Evolutionary conservation across 2,113 vertebrate species (phyloP).

Genomic region (Haemorhous mexicanus): DNA sequence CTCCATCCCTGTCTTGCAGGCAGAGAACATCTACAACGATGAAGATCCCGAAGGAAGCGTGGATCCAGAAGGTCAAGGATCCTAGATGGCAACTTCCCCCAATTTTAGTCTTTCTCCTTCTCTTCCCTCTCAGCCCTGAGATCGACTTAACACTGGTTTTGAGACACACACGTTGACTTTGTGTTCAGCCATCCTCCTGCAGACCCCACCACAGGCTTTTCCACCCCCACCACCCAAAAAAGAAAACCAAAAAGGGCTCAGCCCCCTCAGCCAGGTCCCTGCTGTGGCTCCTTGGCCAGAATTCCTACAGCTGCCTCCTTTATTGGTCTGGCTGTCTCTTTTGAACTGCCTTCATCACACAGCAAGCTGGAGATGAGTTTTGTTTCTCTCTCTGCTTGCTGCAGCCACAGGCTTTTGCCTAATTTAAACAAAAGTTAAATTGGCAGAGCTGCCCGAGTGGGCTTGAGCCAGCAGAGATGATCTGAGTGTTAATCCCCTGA

Average conservation of each 20-base stretch:
- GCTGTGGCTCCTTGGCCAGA: conserved; percentile 25
- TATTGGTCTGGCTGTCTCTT: background rate
- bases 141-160: conserved; percentile 76
- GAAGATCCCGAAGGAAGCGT: conserved; percentile 95
- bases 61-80: conserved; percentile 90
- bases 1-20: conserved; percentile 72
- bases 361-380: background rate
- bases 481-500: background rate
- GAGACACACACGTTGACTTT: conserved; percentile 67
- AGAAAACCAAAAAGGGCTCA: background rate
- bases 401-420: conserved; percentile 38
- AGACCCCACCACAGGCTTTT: conserved; percentile 34
- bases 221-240: background rate
- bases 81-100: conserved; percentile 59
- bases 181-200: conserved; percentile 54
- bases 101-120: conserved; percentile 52
- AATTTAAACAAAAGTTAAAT: conserved; percentile 35
- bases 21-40: conserved; percentile 98
- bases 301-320: conserved; percentile 44
- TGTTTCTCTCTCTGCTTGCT: background rate
- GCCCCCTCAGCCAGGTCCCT: background rate
- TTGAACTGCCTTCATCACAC: conserved; percentile 27
- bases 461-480: conserved; percentile 29
- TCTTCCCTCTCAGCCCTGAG: conserved; percentile 53
- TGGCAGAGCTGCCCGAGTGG: conserved; percentile 32